Conservation (phyloP, 1,140 invertebrate species). For the Colletes latitarsis region DNA sequence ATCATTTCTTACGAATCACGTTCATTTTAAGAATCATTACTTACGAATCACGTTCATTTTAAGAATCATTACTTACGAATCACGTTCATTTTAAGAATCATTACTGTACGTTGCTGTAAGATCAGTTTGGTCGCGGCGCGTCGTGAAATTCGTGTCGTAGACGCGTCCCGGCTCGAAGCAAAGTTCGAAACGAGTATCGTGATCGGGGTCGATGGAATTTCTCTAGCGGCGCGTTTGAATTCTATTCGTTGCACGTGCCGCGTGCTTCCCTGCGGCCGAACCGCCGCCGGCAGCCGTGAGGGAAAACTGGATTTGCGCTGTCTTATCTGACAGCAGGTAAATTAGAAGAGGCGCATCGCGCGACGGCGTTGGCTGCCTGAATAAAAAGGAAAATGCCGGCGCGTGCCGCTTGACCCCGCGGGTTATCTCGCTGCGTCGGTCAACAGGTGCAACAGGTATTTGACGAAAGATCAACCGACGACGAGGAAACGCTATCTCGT, state of each 20-base stretch:
- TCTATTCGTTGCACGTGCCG: constrained; percentile 38
- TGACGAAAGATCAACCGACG: constrained; percentile 35
- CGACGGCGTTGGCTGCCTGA: neutral
- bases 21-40: too few species aligned
- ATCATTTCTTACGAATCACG: too few species aligned
- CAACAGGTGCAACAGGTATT: constrained; percentile 52
- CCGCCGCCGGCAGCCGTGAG: neutral
- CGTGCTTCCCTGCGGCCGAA: constrained; percentile 1
- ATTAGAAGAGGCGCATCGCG: constrained; percentile 17
- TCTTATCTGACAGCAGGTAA: constrained; percentile 43
- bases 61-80: too few species aligned
- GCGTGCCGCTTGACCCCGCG: constrained; percentile 49
- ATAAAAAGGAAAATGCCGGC: constrained; percentile 38
- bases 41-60: too few species aligned
- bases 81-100: too few species aligned
- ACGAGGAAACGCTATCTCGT: constrained; percentile 18
- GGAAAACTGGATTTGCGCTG: constrained; percentile 40
- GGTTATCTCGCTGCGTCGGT: constrained; percentile 35
- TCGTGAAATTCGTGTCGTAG: too few species aligned
- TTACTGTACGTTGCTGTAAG: too few species aligned
- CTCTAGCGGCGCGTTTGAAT: constrained; percentile 44
- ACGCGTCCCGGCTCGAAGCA: neutral
- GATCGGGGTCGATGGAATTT: constrained; percentile 28
- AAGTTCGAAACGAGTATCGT: neutral
- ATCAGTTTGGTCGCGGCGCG: too few species aligned